Evolutionary conservation across 2,113 vertebrate species (phyloP).

Genomic region (Dipodomys spectabilis): DNA sequence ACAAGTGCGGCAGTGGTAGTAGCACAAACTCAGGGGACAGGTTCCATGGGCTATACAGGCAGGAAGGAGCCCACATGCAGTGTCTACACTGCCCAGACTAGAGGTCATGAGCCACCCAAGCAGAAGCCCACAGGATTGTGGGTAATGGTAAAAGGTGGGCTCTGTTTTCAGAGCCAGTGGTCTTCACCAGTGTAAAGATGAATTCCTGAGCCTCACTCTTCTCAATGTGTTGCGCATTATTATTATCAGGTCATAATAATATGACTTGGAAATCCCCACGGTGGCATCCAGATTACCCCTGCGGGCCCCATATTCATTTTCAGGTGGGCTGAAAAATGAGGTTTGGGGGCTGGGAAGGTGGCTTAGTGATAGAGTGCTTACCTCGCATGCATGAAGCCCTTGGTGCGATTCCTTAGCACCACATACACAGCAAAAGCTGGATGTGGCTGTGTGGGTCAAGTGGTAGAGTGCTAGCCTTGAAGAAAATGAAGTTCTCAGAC

Average conservation of each 20-base stretch:
- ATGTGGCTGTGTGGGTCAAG: too few species aligned
- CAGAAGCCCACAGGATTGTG: neutral
- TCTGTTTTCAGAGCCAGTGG: neutral
- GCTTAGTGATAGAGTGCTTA: too few species aligned
- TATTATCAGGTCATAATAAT: neutral
- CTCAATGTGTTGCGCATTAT: neutral
- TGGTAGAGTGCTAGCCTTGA: too few species aligned
- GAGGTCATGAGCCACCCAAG: neutral
- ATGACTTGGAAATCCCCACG: neutral
- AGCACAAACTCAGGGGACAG: neutral
- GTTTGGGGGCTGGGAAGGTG: too few species aligned
- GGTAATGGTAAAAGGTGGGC: neutral
- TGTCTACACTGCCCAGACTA: neutral
- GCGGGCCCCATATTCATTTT: neutral
- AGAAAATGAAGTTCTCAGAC: too few species aligned
- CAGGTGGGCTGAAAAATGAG: neutral
- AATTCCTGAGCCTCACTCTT: neutral
- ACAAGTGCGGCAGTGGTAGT: neutral
- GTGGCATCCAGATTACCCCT: neutral
- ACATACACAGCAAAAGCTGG: too few species aligned
- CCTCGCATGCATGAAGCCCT: too few species aligned
- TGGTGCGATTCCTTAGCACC: too few species aligned
- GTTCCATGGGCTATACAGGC: neutral
- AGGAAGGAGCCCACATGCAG: neutral
- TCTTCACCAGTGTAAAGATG: neutral